A percentile compares a stretch with the other conserved stretches of the same genome.
phyloP scores from a whole-genome alignment of 2,888 invertebrate species.

The Tubulanus polymorphus region DNA sequence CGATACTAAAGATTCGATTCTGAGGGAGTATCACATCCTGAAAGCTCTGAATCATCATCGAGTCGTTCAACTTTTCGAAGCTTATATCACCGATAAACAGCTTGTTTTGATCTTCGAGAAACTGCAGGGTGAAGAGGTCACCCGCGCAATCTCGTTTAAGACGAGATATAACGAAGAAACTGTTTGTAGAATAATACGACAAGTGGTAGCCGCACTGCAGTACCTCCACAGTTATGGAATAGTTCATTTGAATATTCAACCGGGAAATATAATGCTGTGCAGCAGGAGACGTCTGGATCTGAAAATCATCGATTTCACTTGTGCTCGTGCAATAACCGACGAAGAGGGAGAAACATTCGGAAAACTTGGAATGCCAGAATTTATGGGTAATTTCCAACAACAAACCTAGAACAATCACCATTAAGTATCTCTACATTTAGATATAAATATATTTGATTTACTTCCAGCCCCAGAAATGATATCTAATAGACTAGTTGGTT shows the following conservation, averaged over 20 bases:
- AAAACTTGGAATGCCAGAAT: conserved; percentile 43
- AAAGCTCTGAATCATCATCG: conserved; percentile 76
- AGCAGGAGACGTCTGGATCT: conserved; percentile 59
- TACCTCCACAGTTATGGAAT: conserved; percentile 89
- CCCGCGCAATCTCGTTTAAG: conserved; percentile 80
- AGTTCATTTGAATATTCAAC: conserved; percentile 65
- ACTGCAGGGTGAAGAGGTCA: conserved; percentile 81
- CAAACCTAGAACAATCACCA: not conserved
- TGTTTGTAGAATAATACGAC: conserved; percentile 80
- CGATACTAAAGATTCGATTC: conserved; percentile 57
- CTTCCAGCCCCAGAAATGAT: conserved; percentile 80
- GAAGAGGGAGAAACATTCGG: conserved; percentile 31
- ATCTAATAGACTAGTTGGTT: conserved; percentile 72
- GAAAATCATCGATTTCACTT: conserved; percentile 88
- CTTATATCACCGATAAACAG: conserved; percentile 54
- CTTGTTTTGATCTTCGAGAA: conserved; percentile 55
- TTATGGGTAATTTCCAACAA: conserved; percentile 33
- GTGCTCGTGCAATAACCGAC: conserved; percentile 60
- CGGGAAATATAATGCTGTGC: conserved; percentile 92
- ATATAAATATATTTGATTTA: conserved; percentile 1
- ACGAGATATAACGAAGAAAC: conserved; percentile 91
- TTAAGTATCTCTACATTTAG: not conserved
- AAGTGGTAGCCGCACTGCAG: conserved; percentile 62
- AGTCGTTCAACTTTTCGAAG: conserved; percentile 61
- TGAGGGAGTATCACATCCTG: conserved; percentile 79